Evolutionary conservation across 2,888 invertebrate species (phyloP), one percentile per base, ranked within the genome.

Genomic region (Tachystola acroxantha): DNA sequence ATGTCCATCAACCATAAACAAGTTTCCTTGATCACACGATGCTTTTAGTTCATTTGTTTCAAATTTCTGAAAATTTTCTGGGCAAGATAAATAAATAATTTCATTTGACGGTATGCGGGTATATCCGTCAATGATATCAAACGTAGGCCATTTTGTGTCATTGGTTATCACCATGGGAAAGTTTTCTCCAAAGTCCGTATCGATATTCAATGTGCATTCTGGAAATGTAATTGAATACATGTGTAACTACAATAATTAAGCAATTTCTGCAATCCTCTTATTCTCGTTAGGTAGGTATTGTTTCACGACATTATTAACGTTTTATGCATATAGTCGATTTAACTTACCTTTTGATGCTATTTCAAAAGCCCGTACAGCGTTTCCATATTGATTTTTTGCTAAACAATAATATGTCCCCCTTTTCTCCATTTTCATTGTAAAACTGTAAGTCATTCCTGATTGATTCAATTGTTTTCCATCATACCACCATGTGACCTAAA

Each of bases 381-480:
- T 54, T 12, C 77, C 78, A 29, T 56, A 62, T 0, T 36, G 34
- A 43, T 79, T 79, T 11, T 41, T 53, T 0, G 68, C 65, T 14
- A 59, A 43, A 40, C 78, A 79, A 1, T 45, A 49, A 32, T 70
- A 78, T n/a, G 39, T 43, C 10, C 77, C 78, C n/a, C 53, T 50
- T 14, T 52, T 47, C 1, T 43, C 38, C 1, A 40, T 27, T 10
- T 35, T 47, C 65, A 69, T 65, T 4, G 38, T 28, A 2, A 66
- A 36, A 1, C 40, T n/a, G 19, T 59, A 43, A 7, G 34, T 35
- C 43, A 49, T 52, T 1, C 44, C 41, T 1, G 50, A 46, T 5
- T 40, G 33, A 3, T 43, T 41, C 1, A 75, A 37, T 10, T 16
- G n/a, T 26, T 45, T 45, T 1, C 42, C 60, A 27, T 71, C 52